These are phyloP conservation scores for Dryobotodes eremita DNA, from an alignment of 2,888 invertebrate genomes.

Conservation along the genomic window DNA sequence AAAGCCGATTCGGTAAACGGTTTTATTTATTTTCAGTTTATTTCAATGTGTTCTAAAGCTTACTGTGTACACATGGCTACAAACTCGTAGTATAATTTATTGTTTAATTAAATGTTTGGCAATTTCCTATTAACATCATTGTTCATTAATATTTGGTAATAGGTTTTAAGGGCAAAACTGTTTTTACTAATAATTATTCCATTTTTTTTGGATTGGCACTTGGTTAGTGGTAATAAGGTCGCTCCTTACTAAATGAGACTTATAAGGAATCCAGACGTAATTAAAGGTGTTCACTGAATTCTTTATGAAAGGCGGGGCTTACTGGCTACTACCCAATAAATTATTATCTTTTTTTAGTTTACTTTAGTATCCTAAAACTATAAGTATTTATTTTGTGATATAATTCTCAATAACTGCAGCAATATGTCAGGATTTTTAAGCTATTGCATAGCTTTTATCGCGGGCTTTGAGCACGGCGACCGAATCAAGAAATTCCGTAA, in stretches of 20 bases:
- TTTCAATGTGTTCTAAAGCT: background rate
- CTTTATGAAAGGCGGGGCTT: background rate
- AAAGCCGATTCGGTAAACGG: slow-evolving; percentile 21
- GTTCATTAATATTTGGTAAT: background rate
- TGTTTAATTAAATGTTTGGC: background rate
- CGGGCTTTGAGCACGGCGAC: no score
- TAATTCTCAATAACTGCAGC: slow-evolving; percentile 10
- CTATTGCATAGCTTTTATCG: no score
- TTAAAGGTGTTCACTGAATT: background rate
- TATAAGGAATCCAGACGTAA: background rate
- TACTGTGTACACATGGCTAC: background rate
- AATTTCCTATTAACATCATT: background rate
- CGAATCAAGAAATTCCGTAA: no score
- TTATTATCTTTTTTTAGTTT: background rate
- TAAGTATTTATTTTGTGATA: background rate
- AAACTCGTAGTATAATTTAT: background rate
- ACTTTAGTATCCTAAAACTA: slow-evolving; percentile 18
- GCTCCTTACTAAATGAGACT: no score
- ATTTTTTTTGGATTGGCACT: background rate
- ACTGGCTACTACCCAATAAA: background rate
- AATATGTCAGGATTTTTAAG: slow-evolving; percentile 5
- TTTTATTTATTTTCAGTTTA: slow-evolving; percentile 22
- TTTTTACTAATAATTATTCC: no score
- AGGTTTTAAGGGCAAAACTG: no score
- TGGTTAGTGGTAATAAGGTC: background rate